Evolutionary conservation across 2,797 vertebrate species (phyloP).

Genomic region (Periophthalmus magnuspinnatus): DNA sequence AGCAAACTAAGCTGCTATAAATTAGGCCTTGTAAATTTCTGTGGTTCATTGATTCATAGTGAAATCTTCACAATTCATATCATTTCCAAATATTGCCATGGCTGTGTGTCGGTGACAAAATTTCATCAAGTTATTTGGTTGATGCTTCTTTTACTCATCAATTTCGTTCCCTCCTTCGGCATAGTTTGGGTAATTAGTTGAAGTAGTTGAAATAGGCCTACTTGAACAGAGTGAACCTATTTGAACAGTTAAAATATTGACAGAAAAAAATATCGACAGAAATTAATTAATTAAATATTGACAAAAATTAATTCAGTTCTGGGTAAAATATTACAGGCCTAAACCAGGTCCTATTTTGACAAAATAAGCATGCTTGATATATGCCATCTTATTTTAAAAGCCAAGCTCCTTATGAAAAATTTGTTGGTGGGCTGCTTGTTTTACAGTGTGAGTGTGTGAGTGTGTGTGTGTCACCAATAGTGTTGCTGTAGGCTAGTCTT

Average conservation of each 20-base stretch:
- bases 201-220: background rate
- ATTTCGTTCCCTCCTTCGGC: background rate
- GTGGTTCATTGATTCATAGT: constrained; percentile 12
- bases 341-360: too few species aligned
- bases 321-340: too few species aligned
- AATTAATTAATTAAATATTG: too few species aligned
- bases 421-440: constrained; percentile 26
- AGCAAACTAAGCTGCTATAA: too few species aligned
- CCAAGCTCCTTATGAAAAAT: background rate
- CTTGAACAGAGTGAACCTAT: constrained; percentile 4
- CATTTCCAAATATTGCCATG: background rate
- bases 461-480: background rate
- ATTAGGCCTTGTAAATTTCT: constrained; percentile 11
- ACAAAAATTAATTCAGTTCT: too few species aligned
- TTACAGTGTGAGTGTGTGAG: constrained; percentile 19
- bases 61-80: background rate
- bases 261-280: constrained; percentile 19
- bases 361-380: too few species aligned
- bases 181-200: background rate
- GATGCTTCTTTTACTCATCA: background rate
- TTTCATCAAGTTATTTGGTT: background rate
- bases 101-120: background rate
- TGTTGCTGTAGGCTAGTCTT: background rate
- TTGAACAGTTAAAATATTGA: constrained; percentile 19
- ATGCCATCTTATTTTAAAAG: too few species aligned